A percentile compares a stretch with the other conserved stretches of the same genome.
These are phyloP conservation scores for Sisyra terminalis DNA, from an alignment of 2,888 invertebrate species.

Conservation along the genomic window DNA sequence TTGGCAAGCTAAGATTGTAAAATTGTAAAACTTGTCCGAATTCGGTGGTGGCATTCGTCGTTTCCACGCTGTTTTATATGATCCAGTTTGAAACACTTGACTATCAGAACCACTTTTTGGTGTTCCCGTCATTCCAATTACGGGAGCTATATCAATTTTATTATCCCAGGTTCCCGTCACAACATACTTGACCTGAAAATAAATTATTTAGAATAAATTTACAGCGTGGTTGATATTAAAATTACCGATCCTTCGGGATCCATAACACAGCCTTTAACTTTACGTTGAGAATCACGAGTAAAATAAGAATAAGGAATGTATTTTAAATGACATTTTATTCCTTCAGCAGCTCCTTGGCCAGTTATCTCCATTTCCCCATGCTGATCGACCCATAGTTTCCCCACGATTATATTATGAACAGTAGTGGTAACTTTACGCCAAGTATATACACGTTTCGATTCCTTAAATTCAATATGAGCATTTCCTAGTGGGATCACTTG, in stretches of 20 bases:
- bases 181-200: constrained; percentile 51
- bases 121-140: constrained; percentile 46
- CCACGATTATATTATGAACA: constrained; percentile 99
- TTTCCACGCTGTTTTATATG: constrained; percentile 75
- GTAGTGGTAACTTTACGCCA: constrained; percentile 99
- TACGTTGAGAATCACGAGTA: constrained; percentile 84
- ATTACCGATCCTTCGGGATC: constrained; percentile 49
- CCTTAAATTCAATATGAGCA: constrained; percentile 49
- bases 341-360: constrained; percentile 67
- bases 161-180: constrained; percentile 87
- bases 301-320: constrained; percentile 98
- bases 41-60: constrained; percentile 54
- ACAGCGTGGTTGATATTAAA: not conserved
- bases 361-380: constrained; percentile 98
- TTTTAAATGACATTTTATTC: constrained; percentile 90
- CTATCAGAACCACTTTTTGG: constrained; percentile 43
- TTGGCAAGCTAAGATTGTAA: constrained; percentile 89
- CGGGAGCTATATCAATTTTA: constrained; percentile 86
- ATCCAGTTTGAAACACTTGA: constrained; percentile 86
- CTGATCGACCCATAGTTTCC: constrained; percentile 98
- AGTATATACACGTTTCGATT: constrained; percentile 72
- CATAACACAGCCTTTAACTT: constrained; percentile 70
- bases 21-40: constrained; percentile 73
- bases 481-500: constrained; percentile 66
- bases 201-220: constrained; percentile 5